Conservation (phyloP, 2,888 invertebrate genomes). For the Celastrina argiolus region DNA sequence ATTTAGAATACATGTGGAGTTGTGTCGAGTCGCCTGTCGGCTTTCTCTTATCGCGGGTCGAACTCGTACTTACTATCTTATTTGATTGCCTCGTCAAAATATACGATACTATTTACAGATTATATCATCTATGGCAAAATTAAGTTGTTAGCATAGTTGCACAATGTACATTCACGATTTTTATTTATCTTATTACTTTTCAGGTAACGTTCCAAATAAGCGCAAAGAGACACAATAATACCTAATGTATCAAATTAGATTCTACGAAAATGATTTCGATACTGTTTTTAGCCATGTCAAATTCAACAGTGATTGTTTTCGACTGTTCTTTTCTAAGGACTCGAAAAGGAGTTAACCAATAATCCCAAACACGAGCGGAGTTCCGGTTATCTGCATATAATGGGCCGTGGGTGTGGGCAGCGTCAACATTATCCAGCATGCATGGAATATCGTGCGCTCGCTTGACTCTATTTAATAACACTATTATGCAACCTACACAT, state of each 20-base stretch:
- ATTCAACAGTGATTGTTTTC: not conserved
- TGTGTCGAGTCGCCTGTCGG: slow-evolving; percentile 39
- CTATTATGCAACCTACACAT: slow-evolving; percentile 20
- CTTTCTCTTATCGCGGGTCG: slow-evolving; percentile 53
- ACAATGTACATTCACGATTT: not conserved
- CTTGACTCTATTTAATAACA: slow-evolving; percentile 20
- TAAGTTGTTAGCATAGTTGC: not conserved
- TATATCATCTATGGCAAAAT: not conserved
- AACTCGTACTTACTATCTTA: slow-evolving; percentile 41
- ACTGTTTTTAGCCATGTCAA: not conserved
- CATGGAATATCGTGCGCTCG: slow-evolving; percentile 35
- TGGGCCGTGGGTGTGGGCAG: slow-evolving; percentile 58
- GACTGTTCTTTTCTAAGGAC: not conserved
- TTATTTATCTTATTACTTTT: not conserved
- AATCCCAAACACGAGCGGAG: slow-evolving; percentile 35
- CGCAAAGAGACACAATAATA: too few relatives aligned
- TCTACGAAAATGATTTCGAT: not conserved
- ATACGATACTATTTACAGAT: slow-evolving; percentile 14
- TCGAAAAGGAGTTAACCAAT: slow-evolving; percentile 12
- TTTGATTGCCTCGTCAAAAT: slow-evolving; percentile 30
- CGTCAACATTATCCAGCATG: slow-evolving; percentile 55
- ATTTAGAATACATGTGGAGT: slow-evolving; percentile 43
- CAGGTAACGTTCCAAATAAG: too few relatives aligned
- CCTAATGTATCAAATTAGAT: too few relatives aligned
- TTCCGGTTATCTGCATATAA: slow-evolving; percentile 68